A percentile compares a stretch with the other conserved stretches of the same genome.
phyloP scores from a whole-genome alignment of 2,797 vertebrate species.

The Limnodromus scolopaceus region DNA sequence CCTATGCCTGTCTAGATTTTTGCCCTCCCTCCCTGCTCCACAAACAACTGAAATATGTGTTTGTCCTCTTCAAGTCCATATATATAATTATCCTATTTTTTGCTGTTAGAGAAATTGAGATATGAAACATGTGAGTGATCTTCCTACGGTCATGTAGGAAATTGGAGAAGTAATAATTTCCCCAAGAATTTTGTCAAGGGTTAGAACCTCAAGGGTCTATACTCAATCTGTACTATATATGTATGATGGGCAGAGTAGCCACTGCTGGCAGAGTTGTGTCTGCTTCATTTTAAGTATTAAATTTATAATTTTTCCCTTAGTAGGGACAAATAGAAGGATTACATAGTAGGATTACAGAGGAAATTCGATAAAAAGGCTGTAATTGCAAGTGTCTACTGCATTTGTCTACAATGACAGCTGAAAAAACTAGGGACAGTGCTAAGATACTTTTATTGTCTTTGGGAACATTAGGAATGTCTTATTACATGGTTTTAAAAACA shows the following conservation, averaged over 20 bases:
- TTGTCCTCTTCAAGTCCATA: background rate
- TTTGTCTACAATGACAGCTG: background rate
- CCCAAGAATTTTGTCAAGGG: background rate
- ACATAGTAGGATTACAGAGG: background rate
- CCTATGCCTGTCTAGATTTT: background rate
- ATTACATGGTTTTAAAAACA: background rate
- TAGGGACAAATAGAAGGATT: background rate
- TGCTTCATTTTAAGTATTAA: background rate
- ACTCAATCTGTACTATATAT: background rate
- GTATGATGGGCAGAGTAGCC: background rate
- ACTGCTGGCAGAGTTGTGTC: background rate
- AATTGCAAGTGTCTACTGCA: background rate
- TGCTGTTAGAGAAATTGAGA: background rate
- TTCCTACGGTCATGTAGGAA: background rate
- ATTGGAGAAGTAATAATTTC: background rate
- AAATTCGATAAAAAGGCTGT: background rate
- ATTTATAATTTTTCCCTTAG: background rate
- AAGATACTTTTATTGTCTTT: background rate
- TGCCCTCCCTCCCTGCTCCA: background rate
- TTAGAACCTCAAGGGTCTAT: background rate
- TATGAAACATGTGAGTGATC: background rate
- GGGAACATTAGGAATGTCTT: background rate
- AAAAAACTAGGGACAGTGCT: background rate
- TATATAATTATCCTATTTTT: background rate
- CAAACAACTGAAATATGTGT: background rate